Conservation (phyloP, 2,888 invertebrate species). For the Subacronicta megacephala region DNA sequence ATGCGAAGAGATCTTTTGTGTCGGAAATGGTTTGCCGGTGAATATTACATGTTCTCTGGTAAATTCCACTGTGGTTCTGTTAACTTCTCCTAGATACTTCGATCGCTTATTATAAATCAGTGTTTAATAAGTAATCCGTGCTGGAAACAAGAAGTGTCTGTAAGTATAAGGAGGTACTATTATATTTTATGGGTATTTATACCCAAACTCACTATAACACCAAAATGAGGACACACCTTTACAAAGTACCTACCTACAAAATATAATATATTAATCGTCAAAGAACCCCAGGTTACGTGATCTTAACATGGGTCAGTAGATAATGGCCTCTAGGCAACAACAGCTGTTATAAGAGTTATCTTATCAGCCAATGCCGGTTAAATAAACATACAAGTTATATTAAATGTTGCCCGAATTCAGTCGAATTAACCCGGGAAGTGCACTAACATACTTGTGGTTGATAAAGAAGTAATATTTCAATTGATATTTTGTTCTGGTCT, state of each 20-base stretch:
- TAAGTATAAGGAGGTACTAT: too few relatives aligned
- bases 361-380: conserved; percentile 61
- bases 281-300: conserved; percentile 34
- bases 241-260: conserved; percentile 6
- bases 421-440: conserved; percentile 63
- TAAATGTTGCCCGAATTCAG: conserved; percentile 48
- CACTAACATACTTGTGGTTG: conserved; percentile 40
- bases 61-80: too few relatives aligned
- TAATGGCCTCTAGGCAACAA: conserved; percentile 60
- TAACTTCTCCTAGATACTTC: too few relatives aligned
- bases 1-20: not conserved
- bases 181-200: too few relatives aligned
- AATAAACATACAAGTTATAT: conserved; percentile 56
- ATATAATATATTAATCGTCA: conserved; percentile 19
- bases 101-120: too few relatives aligned
- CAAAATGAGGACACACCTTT: not conserved
- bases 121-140: too few relatives aligned
- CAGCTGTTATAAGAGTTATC: conserved; percentile 62
- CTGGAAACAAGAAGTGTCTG: too few relatives aligned
- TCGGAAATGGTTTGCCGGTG: too few relatives aligned
- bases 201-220: too few relatives aligned
- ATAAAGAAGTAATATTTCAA: conserved; percentile 36
- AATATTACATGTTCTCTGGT: too few relatives aligned
- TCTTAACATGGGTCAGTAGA: conserved; percentile 57
- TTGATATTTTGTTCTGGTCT: conserved; percentile 20